Percentiles rank a stretch among this genome's conserved stretches.
Conservation (phyloP, 2,888 invertebrate species). For the Eupithecia insigniata region DNA sequence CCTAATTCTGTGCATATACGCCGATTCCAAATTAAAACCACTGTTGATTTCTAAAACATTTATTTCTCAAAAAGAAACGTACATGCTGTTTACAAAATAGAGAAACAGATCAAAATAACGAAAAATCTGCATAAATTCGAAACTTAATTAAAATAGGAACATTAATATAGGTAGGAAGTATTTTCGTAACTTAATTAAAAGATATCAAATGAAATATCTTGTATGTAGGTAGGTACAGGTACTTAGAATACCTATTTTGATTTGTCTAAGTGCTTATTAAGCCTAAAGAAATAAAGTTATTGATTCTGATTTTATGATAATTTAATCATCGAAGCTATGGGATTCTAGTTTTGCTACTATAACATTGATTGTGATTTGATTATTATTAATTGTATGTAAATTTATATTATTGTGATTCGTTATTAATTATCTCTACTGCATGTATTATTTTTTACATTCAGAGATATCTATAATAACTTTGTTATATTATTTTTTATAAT, state of each 20-base stretch:
- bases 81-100: slow-evolving; percentile 16
- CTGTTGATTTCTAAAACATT: slow-evolving; percentile 14
- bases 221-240: neutral
- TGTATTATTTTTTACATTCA: neutral
- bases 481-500: neutral
- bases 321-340: neutral
- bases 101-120: slow-evolving; percentile 13
- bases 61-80: slow-evolving; percentile 21
- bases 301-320: too few relatives aligned
- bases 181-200: neutral
- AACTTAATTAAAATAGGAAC: slow-evolving; percentile 18
- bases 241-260: neutral
- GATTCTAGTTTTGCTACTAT: neutral
- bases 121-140: slow-evolving; percentile 27
- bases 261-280: too few relatives aligned
- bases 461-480: neutral
- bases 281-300: too few relatives aligned
- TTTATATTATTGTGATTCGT: neutral
- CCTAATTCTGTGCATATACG: too few relatives aligned
- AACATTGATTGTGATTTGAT: neutral
- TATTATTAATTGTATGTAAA: neutral
- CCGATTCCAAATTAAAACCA: neutral
- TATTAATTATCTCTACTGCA: neutral
- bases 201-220: neutral
- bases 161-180: slow-evolving; percentile 4